Evolutionary conservation across 2,113 vertebrate genomes (phyloP), one percentile per base, ranked within the genome.

Genomic region (Sisor rabdophorus): DNA sequence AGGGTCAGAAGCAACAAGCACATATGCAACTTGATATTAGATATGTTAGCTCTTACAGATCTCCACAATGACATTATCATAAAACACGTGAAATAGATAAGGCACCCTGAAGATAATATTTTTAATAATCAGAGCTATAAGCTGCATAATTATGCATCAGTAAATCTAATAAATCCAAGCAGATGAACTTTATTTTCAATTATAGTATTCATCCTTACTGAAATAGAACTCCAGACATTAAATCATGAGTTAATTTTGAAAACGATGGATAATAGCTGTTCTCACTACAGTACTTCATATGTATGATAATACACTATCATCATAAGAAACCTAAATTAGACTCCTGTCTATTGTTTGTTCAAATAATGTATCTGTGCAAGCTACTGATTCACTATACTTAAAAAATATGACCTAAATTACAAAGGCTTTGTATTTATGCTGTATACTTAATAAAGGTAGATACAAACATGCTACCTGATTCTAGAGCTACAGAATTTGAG

Each of bases 51-150:
- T 3, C 13, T 65, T 22, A 67, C 40, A 8, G 22, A 12, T 36
- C 3, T 3, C 20, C 22, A 44, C 32, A 64, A 19, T 22, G 11
- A 20, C 75, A 86, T 90, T 90, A 84, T 87, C 87, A 75, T 86
- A 87, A 87, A 73, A 74, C 76, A 84, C 86, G 82, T 87, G 44
- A 76, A 64, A 67, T 48, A 48, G 65, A 71, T 19, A 32, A 71
- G 24, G 17, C 28, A 82, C 22, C 3, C 24, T 54, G 61, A 4
- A 36, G 32, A 61, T 60, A 56, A 74, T 65, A 56, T 77, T 81
- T 44, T 58, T 50, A 16, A 40, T 61, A 50, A 53, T 82, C 52
- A 63, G 8, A 20, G 8, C 76, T 54, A n/a, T 83, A 8, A 53
- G n/a, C 13, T 52, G 71, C 40, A 11, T 58, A 71, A 59, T 75